Conservation (phyloP, 2,113 vertebrate genomes). For the Cynocephalus volans region DNA sequence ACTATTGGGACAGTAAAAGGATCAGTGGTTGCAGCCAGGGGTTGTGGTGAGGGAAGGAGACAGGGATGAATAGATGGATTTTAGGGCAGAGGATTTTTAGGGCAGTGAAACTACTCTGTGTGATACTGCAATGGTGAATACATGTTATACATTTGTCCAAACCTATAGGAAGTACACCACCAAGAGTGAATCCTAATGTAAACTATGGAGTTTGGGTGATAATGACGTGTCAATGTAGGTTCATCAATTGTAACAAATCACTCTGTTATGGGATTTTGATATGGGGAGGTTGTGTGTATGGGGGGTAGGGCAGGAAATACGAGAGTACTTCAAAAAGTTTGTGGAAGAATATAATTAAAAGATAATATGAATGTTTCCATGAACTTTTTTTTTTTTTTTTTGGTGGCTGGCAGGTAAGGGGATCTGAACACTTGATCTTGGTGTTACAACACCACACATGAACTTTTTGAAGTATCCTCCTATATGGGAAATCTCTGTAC, state of each 20-base stretch:
- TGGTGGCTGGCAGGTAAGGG: too few species aligned
- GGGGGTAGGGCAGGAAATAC: not conserved
- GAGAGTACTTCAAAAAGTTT: too few species aligned
- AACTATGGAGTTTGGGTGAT: not conserved
- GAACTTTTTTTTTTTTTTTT: too few species aligned
- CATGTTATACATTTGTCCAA: not conserved
- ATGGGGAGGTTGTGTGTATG: not conserved
- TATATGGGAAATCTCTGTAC: not conserved
- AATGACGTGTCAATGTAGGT: not conserved
- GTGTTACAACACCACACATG: too few species aligned
- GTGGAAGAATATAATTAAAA: too few species aligned
- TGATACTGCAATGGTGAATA: not conserved
- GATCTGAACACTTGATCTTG: too few species aligned
- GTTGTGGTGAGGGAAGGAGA: not conserved
- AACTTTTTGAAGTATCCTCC: too few species aligned
- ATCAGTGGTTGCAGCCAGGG: not conserved
- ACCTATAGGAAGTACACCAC: not conserved
- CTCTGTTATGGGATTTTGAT: not conserved
- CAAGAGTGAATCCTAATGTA: not conserved
- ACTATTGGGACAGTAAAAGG: not conserved
- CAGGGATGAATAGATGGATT: not conserved
- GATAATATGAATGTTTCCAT: too few species aligned
- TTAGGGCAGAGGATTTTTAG: not conserved
- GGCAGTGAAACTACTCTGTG: not conserved
- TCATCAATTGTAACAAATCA: not conserved